A percentile compares a stretch with the other conserved stretches of the same genome.
Conservation (phyloP, 2,113 vertebrate genomes). For the Lonchura striata region DNA sequence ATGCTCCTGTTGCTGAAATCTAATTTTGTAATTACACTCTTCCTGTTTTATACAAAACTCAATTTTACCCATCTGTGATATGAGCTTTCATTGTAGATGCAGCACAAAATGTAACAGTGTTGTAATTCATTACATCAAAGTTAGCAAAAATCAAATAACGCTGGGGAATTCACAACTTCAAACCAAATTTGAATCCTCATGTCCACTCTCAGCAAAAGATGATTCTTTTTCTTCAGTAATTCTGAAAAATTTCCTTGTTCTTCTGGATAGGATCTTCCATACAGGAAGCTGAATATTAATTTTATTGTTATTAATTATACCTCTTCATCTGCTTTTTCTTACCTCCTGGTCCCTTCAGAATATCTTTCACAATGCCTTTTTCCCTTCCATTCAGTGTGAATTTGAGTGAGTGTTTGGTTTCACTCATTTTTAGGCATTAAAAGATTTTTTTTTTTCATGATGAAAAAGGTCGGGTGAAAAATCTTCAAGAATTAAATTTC, state of each 20-base stretch:
- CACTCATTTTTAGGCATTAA: neutral
- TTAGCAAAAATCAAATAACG: neutral
- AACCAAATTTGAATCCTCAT: neutral
- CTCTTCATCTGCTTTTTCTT: neutral
- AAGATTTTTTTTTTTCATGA: neutral
- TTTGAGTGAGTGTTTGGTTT: neutral
- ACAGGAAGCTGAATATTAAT: neutral
- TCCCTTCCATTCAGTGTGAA: neutral
- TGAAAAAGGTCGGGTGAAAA: neutral
- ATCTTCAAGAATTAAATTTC: neutral
- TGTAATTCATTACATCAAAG: neutral
- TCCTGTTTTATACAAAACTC: neutral
- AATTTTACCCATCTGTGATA: neutral
- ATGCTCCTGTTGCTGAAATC: neutral
- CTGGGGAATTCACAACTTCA: neutral
- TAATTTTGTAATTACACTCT: neutral
- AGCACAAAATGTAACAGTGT: neutral
- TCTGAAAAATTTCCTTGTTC: neutral
- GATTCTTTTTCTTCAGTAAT: neutral
- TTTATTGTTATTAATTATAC: neutral
- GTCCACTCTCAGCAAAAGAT: neutral
- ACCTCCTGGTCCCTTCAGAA: fast-evolving
- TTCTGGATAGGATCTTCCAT: neutral
- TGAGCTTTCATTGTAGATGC: neutral
- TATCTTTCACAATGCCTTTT: neutral